Base-by-base conservation (phyloP, 2,113 vertebrate species). In the Stegastes partitus region DNA sequence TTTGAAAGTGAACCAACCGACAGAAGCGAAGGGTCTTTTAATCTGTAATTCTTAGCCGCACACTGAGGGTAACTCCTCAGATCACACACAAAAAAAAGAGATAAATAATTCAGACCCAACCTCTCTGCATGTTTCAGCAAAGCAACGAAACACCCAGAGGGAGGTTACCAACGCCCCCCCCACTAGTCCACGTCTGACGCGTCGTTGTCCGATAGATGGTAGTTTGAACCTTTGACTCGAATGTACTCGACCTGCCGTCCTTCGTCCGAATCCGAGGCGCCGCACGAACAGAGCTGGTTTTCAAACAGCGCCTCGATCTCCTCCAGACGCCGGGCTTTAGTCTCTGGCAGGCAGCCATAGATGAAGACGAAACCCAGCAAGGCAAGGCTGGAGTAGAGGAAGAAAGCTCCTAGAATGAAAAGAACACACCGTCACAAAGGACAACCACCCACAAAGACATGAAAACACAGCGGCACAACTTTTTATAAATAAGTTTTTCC, bases 201-300 rank as follows among this genome's bases (percentile, higher is more conserved):
- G 50, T 99, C 98, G 68, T 99, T 99, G 95, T 99, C 98, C 57
- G 98, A 99, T 87, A 99, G 95, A 92, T 99, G 98, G 87, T 99
- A 99, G 94, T 99, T 99, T 85, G 97, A 99, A 77, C 98, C 98
- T 93, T 99, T 99, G 84, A 99, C 98, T 67, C 98, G 95, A 87
- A 99, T 99, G 91, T 99, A 99, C 90, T 99, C 98, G 2, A 99
- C 97, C 77, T 99, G 98, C 73, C 97, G 94, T 22, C 95, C 97
- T 83, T 99, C 97, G 82, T 99, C 98, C 2, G 97, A 97, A 88
- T 99, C 97, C 0, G 96, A 93, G 71, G 93, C 91, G 54, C 98
- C 98, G 85, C 97, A 99, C 2, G 97, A 97, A 87, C 98, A 99
- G 4, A 99, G 95, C 82, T 92, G 96, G 92, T 87, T 96, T 86